phyloP scores from a whole-genome alignment of 2,113 vertebrate species.

The Nansenia antarctica region DNA sequence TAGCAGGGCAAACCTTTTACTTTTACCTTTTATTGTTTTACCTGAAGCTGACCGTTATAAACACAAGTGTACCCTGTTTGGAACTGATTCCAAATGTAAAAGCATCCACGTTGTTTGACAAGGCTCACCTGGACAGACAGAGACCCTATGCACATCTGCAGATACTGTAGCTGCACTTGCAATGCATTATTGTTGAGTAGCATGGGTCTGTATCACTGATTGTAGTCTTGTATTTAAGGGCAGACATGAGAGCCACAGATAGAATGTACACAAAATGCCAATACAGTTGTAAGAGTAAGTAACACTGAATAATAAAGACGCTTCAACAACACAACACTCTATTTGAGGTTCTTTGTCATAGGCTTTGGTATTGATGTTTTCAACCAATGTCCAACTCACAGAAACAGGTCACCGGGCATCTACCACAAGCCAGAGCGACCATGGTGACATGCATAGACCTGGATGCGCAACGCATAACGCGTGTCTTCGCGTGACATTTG shows the following conservation, averaged over 20 bases:
- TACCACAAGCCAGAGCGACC: too few species aligned
- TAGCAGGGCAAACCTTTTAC: too few species aligned
- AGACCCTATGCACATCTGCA: background rate
- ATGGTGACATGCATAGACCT: too few species aligned
- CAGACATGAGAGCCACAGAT: background rate
- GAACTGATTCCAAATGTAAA: too few species aligned
- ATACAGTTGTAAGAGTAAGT: background rate
- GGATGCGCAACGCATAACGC: too few species aligned
- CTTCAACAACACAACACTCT: background rate
- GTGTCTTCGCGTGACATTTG: too few species aligned
- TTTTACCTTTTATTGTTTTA: too few species aligned
- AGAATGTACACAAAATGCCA: background rate
- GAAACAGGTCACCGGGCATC: too few species aligned
- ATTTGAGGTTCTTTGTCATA: background rate
- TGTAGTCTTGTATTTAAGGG: too few species aligned
- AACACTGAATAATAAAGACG: background rate
- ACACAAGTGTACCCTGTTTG: too few species aligned
- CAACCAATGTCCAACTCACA: background rate
- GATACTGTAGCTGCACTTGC: background rate
- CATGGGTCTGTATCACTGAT: background rate
- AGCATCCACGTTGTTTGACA: too few species aligned
- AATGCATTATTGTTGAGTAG: background rate
- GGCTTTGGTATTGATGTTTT: background rate
- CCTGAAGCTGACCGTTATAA: too few species aligned
- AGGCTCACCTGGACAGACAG: background rate